phyloP scores from a whole-genome alignment of 2,113 vertebrate species.

The Centropus unirufus region DNA sequence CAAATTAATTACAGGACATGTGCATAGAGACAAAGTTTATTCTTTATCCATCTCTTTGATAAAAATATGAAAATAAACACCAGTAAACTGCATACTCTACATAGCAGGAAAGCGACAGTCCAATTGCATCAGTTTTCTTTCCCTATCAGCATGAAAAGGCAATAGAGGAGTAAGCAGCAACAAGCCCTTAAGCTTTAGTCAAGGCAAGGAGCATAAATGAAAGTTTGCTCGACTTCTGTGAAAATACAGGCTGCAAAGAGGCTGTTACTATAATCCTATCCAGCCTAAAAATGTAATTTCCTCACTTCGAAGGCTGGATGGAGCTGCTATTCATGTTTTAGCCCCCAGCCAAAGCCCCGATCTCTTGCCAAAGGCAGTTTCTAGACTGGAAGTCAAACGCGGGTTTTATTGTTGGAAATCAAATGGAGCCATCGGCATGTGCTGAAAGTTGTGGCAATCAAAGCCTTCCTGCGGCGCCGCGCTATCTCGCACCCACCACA shows the following conservation, averaged over 20 bases:
- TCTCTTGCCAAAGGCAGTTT: not conserved
- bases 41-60: not conserved
- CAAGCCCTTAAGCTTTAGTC: not conserved
- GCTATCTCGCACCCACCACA: not conserved
- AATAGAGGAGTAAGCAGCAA: not conserved
- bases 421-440: not conserved
- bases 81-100: not conserved
- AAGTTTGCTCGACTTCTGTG: not conserved
- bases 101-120: not conserved
- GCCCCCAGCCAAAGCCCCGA: not conserved
- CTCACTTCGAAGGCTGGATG: constrained; percentile 1
- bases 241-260: not conserved
- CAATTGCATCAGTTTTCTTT: not conserved
- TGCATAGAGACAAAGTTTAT: not conserved
- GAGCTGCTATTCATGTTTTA: not conserved
- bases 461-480: not conserved
- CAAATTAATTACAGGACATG: not conserved
- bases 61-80: not conserved
- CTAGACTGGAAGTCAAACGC: constrained; percentile 11
- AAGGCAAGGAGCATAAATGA: not conserved
- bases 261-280: not conserved
- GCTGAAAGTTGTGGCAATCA: not conserved
- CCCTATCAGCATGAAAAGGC: not conserved
- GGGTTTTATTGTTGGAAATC: not conserved
- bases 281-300: not conserved